phyloP scores from a whole-genome alignment of 2,888 invertebrate genomes.

The Pherbina coryleti region DNA sequence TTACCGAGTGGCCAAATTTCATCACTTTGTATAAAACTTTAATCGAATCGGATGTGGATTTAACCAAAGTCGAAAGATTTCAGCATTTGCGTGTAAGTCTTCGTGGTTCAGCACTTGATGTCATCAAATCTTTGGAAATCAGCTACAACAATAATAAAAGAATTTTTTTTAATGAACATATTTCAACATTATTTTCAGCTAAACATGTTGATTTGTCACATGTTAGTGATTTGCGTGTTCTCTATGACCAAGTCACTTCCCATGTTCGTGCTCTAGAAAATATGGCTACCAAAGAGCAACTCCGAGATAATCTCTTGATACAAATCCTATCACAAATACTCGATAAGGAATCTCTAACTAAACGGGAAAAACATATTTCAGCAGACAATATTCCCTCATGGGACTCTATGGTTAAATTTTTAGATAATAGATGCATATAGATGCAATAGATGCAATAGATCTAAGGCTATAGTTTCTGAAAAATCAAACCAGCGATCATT shows the following conservation, averaged over 20 bases:
- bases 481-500: neutral
- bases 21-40: neutral
- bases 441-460: neutral
- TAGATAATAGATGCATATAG: neutral
- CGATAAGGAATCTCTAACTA: too few relatives aligned
- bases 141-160: neutral
- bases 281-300: conserved; percentile 1
- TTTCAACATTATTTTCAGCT: conserved; percentile 2
- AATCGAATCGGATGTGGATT: neutral
- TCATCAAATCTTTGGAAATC: neutral
- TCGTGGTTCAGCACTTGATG: neutral
- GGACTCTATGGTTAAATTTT: neutral
- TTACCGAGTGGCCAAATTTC: neutral
- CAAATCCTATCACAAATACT: neutral
- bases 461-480: neutral
- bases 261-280: neutral
- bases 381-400: too few relatives aligned
- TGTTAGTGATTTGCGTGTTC: neutral
- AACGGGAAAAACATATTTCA: too few relatives aligned
- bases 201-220: neutral
- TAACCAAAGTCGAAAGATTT: neutral
- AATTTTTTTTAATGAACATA: conserved; percentile 1
- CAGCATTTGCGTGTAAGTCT: neutral
- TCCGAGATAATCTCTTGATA: neutral
- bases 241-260: too few relatives aligned